Conservation (phyloP, 2,888 invertebrate species). For the Chrysolina americana region DNA sequence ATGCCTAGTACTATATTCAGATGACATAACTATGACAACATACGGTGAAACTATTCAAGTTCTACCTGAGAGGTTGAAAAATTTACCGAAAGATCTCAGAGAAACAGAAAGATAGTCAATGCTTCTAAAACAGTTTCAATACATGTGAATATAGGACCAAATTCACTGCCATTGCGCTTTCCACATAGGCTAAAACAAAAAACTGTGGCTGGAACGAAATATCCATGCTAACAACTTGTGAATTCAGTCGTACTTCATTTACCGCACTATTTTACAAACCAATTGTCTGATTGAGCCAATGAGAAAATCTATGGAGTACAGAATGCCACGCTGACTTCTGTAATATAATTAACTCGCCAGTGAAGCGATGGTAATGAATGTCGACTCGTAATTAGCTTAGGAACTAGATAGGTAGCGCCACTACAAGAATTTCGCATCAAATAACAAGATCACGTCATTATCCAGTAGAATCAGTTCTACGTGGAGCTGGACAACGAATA, state of each 20-base stretch:
- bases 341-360: constrained; percentile 42
- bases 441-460: constrained; percentile 59
- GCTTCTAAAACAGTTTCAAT: no score
- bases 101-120: no score
- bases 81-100: no score
- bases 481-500: background rate
- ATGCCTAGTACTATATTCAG: no score
- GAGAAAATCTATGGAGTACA: constrained; percentile 22
- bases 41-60: no score
- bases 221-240: no score
- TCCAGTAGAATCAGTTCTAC: constrained; percentile 29
- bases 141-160: no score
- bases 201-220: no score
- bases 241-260: background rate
- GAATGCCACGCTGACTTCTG: constrained; percentile 24
- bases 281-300: background rate
- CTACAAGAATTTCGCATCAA: constrained; percentile 57
- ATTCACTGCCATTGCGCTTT: no score
- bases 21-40: no score
- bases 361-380: constrained; percentile 68
- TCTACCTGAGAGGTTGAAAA: no score
- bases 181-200: no score
- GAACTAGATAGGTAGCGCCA: constrained; percentile 65
- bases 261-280: background rate
- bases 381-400: constrained; percentile 68